Conservation (phyloP, 2,888 invertebrate species). For the Periphyllus acericola region DNA sequence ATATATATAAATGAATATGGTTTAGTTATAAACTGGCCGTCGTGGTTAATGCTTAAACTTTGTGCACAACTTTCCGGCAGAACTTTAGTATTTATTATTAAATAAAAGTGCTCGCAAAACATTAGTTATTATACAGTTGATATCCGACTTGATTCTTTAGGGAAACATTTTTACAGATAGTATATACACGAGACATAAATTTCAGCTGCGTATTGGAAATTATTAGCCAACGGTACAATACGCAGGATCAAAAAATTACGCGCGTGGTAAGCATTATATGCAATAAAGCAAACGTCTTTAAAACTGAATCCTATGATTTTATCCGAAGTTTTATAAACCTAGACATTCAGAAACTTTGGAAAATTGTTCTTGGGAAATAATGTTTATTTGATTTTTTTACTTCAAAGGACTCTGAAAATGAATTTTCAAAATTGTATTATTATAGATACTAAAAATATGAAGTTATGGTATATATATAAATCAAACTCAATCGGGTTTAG, state of each 20-base stretch:
- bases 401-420: constrained; percentile 26
- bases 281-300: background rate
- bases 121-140: constrained; percentile 34
- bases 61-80: constrained; percentile 5
- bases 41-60: constrained; percentile 27
- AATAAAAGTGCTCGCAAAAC: constrained; percentile 40
- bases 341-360: background rate
- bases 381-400: constrained; percentile 24
- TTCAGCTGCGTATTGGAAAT: constrained; percentile 34
- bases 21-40: background rate
- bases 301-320: background rate
- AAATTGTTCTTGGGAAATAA: constrained; percentile 9
- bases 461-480: background rate
- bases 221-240: constrained; percentile 10
- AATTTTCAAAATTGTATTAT: background rate
- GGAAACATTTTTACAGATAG: constrained; percentile 1
- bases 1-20: background rate
- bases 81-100: constrained; percentile 42
- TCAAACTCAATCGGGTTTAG: constrained; percentile 13
- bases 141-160: constrained; percentile 28
- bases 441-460: background rate
- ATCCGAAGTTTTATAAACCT: background rate
- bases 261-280: background rate
- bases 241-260: constrained; percentile 20
- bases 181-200: constrained; percentile 24